Conservation (phyloP, 2,113 vertebrate species). For the Cygnus buccinator region DNA sequence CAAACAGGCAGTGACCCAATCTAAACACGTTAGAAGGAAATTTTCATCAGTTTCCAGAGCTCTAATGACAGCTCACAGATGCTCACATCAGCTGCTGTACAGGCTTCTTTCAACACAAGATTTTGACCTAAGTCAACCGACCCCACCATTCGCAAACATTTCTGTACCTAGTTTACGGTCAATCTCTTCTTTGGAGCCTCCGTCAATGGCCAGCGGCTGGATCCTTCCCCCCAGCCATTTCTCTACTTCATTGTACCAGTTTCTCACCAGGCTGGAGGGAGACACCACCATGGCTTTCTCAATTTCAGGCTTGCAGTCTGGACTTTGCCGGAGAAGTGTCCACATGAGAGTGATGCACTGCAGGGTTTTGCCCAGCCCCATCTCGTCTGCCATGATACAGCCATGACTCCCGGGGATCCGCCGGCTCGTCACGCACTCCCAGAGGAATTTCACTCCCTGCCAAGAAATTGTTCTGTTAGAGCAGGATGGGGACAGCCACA, state of each 20-base stretch:
- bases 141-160: fast-evolving
- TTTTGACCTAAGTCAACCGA: neutral
- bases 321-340: constrained; percentile 94
- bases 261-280: constrained; percentile 95
- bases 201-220: constrained; percentile 92
- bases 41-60: neutral
- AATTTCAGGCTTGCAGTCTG: constrained; percentile 91
- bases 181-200: constrained; percentile 93
- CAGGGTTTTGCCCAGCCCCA: constrained; percentile 96
- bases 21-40: neutral
- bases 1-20: neutral
- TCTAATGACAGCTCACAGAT: neutral
- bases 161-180: constrained; percentile 87
- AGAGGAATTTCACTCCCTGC: constrained; percentile 96
- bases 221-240: constrained; percentile 95
- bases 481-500: neutral
- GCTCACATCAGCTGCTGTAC: neutral
- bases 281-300: constrained; percentile 94
- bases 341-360: constrained; percentile 95
- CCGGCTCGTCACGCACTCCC: constrained; percentile 94
- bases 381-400: constrained; percentile 99
- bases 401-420: constrained; percentile 88
- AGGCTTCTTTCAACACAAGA: neutral
- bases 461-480: constrained; percentile 26
- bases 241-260: constrained; percentile 96